These are phyloP conservation scores for Platycheirus rosarum DNA, from an alignment of 2,888 invertebrate species.

Conservation along the genomic window DNA sequence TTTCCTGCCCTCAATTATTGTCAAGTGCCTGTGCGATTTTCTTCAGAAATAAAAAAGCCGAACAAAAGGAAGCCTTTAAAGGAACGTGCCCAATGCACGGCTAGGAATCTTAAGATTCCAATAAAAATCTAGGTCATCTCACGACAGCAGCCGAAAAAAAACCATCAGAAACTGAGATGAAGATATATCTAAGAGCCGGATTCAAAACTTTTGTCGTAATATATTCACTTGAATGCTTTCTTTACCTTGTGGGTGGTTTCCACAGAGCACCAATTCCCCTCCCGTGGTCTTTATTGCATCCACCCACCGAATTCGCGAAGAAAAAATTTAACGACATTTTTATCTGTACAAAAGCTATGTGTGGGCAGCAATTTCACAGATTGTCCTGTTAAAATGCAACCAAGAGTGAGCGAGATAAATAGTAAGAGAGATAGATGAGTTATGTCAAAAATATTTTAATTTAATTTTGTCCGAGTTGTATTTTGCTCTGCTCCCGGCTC, in stretches of 20 bases:
- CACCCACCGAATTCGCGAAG: constrained; percentile 24
- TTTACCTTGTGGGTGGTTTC: constrained; percentile 6
- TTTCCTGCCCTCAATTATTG: constrained; percentile 1
- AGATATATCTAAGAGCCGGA: constrained; percentile 28
- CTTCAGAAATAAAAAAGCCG: not conserved
- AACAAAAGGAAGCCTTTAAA: not conserved
- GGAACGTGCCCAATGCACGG: constrained; percentile 42
- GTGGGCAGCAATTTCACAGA: constrained; percentile 37
- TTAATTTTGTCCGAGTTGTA: constrained; percentile 57
- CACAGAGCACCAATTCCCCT: too few relatives aligned
- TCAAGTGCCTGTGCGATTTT: not conserved
- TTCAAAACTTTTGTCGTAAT: constrained; percentile 56
- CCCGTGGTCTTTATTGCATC: not conserved
- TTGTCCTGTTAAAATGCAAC: constrained; percentile 27
- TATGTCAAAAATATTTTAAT: constrained; percentile 70
- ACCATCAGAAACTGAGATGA: constrained; percentile 1
- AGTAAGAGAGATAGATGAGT: constrained; percentile 51
- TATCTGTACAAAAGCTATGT: not conserved
- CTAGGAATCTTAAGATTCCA: constrained; percentile 17
- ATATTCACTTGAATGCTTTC: constrained; percentile 48
- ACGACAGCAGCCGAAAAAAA: not conserved
- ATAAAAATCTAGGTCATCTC: constrained; percentile 54
- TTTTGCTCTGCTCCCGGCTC: constrained; percentile 5
- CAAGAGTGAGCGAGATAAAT: not conserved
- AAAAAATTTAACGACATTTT: constrained; percentile 54